Evolutionary conservation across 2,797 vertebrate genomes (phyloP).

Genomic region (Poecilia velifera): DNA sequence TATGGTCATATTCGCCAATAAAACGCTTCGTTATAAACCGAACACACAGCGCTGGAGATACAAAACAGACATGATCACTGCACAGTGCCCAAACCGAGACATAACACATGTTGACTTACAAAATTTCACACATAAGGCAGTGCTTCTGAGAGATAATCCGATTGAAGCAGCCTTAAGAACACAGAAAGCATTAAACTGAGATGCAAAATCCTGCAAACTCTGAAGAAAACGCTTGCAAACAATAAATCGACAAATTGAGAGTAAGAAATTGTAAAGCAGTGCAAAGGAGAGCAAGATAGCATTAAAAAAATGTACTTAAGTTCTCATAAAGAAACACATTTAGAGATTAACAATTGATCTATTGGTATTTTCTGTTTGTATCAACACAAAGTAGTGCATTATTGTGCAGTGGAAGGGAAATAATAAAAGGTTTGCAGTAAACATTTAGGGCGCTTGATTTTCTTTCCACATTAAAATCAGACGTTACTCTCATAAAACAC

Average conservation of each 20-base stretch:
- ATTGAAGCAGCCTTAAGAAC: background rate
- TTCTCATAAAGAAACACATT: background rate
- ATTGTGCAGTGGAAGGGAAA: background rate
- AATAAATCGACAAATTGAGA: background rate
- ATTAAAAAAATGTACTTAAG: background rate
- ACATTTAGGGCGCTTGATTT: background rate
- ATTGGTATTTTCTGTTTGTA: background rate
- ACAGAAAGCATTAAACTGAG: background rate
- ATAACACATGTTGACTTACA: background rate
- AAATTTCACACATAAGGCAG: background rate
- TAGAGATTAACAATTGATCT: too few relatives aligned
- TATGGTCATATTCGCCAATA: constrained; percentile 83
- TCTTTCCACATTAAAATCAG: background rate
- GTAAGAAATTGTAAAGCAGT: background rate
- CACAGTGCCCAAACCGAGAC: background rate
- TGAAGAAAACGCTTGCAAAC: background rate
- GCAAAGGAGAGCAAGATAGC: background rate
- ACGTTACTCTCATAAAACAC: background rate
- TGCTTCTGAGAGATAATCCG: background rate
- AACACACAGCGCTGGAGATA: constrained; percentile 80
- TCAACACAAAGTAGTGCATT: background rate
- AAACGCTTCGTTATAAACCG: constrained; percentile 82
- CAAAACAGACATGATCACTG: constrained; percentile 48
- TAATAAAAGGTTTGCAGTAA: background rate
- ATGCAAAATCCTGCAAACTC: background rate